A percentile compares a stretch with the other conserved stretches of the same genome.
Evolutionary conservation across 2,113 vertebrate genomes (phyloP).

Genomic region (Cheirogaleus medius): DNA sequence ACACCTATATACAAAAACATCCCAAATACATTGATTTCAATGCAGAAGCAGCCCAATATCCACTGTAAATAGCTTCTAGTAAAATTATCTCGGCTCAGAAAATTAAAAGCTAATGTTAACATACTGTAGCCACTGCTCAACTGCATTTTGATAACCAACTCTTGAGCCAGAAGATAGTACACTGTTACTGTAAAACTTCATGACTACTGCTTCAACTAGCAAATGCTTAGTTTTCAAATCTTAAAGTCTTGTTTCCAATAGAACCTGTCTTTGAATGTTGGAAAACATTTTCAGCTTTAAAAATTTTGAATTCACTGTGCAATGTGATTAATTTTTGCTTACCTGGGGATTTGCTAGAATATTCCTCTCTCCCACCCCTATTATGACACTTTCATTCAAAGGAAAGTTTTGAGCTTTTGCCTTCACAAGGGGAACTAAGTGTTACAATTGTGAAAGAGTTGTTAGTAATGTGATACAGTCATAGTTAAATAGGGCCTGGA

Average conservation of each 20-base stretch:
- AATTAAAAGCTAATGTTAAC: background rate
- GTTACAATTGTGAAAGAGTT: background rate
- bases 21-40: background rate
- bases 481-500: background rate
- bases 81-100: background rate
- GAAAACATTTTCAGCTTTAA: background rate
- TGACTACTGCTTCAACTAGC: background rate
- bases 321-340: background rate
- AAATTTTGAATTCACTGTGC: background rate
- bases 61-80: background rate
- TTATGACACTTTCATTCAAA: background rate
- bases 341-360: background rate
- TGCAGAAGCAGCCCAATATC: background rate
- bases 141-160: background rate
- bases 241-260: background rate
- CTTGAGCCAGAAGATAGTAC: background rate
- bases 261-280: background rate
- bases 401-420: background rate
- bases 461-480: slow-evolving; percentile 11
- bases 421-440: background rate
- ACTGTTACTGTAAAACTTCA: background rate
- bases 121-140: background rate
- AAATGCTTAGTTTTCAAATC: slow-evolving; percentile 34
- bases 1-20: background rate
- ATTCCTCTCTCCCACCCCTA: background rate